These are phyloP conservation scores for Melanerpes formicivorus DNA, from an alignment of 2,113 vertebrate genomes.

Conservation along the genomic window DNA sequence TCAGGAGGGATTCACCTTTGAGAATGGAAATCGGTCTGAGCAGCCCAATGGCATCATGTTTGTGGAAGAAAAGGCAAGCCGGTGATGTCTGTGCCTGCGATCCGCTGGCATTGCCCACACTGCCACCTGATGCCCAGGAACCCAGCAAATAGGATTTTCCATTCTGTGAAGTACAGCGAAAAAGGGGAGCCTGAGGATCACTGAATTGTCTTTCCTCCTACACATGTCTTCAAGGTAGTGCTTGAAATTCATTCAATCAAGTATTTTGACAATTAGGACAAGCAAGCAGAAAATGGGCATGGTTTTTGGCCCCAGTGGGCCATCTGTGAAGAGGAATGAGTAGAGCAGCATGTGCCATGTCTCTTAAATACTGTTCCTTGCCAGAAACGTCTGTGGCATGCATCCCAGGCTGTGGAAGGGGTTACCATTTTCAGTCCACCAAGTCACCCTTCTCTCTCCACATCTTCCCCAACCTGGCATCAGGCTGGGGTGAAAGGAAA, in stretches of 20 bases:
- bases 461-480: accelerated
- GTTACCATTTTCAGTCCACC: neutral
- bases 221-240: neutral
- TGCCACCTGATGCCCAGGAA: neutral
- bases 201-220: neutral
- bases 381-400: neutral
- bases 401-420: neutral
- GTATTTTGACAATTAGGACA: conserved; percentile 1
- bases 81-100: neutral
- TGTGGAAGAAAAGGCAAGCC: neutral
- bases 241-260: neutral
- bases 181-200: accelerated
- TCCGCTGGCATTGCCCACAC: neutral
- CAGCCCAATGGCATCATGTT: neutral
- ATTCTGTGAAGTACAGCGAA: neutral
- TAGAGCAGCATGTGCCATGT: neutral
- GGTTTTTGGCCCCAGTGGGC: neutral
- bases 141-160: neutral
- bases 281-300: neutral
- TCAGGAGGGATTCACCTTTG: neutral
- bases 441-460: neutral
- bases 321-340: neutral
- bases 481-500: neutral
- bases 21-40: neutral
- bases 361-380: neutral